Conservation (phyloP, 2,888 invertebrate species). For the Chrysopilus asiliformis region DNA sequence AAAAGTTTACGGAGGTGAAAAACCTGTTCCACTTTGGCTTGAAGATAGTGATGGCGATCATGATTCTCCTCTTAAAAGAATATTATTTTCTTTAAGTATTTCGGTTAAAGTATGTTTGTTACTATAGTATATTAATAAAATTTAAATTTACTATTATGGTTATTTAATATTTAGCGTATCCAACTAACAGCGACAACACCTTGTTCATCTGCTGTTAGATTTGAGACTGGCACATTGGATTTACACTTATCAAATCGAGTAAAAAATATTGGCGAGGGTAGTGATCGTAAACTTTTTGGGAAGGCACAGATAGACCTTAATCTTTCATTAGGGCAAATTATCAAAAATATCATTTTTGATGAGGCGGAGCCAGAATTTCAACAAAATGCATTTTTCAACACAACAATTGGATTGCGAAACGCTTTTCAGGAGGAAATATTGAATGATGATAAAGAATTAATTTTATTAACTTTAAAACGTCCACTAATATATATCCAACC, state of each 20-base stretch:
- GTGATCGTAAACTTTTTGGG: constrained; percentile 56
- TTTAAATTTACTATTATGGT: background rate
- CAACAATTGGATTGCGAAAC: constrained; percentile 73
- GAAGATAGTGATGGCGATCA: constrained; percentile 59
- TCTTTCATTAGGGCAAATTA: constrained; percentile 86
- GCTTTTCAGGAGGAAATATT: constrained; percentile 85
- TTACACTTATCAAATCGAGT: constrained; percentile 89
- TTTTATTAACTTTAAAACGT: constrained; percentile 79
- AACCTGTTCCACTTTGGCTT: constrained; percentile 82
- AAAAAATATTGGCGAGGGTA: constrained; percentile 61
- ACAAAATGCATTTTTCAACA: constrained; percentile 96
- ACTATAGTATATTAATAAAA: background rate
- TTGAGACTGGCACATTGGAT: constrained; percentile 91
- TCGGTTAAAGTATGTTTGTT: constrained; percentile 58
- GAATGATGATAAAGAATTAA: constrained; percentile 74
- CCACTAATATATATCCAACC: constrained; percentile 95
- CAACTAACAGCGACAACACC: constrained; percentile 97
- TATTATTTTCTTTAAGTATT: constrained; percentile 81
- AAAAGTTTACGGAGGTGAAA: constrained; percentile 92
- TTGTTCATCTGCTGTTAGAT: constrained; percentile 87
- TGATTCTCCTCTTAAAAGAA: constrained; percentile 49
- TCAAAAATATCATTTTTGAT: constrained; percentile 87
- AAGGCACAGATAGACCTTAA: constrained; percentile 87
- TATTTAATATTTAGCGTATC: constrained; percentile 56
- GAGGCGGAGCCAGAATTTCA: constrained; percentile 97